Evolutionary conservation across 2,797 vertebrate genomes (phyloP).

Genomic region (Myotis vivesi): DNA sequence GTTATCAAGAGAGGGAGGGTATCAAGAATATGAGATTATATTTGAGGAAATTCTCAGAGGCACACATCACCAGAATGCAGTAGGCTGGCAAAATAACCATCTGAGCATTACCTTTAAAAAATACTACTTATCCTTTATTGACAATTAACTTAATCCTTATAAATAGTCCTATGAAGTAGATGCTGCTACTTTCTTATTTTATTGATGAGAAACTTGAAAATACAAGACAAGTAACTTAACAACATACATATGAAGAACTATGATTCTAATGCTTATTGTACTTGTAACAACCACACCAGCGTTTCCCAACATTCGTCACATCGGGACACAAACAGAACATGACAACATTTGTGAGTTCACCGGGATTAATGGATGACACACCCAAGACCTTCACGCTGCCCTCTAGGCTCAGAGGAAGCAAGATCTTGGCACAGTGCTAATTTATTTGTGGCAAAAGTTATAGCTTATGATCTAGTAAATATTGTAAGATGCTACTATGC

Average conservation of each 20-base stretch:
- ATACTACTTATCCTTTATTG: not conserved
- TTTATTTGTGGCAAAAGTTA: not conserved
- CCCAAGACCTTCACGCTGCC: not conserved
- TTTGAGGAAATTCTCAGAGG: not conserved
- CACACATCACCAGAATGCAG: not conserved
- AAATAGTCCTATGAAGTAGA: not conserved
- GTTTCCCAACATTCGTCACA: not conserved
- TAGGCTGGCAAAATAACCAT: not conserved
- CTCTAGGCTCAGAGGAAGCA: not conserved
- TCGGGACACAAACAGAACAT: not conserved
- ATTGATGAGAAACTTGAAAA: slow-evolving; percentile 25
- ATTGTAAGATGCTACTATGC: not conserved
- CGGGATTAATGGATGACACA: not conserved
- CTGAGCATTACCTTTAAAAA: not conserved
- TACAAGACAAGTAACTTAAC: not conserved
- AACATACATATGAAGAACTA: not conserved
- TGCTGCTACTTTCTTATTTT: not conserved
- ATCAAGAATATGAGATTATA: not conserved
- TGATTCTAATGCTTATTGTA: not conserved
- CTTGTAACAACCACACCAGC: not conserved
- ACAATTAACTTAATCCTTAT: not conserved
- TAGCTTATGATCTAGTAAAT: not conserved
- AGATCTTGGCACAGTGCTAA: not conserved
- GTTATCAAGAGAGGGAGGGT: not conserved
- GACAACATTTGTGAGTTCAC: not conserved